Base-by-base conservation (phyloP, 2,113 vertebrate genomes). In the Mellivora capensis region DNA sequence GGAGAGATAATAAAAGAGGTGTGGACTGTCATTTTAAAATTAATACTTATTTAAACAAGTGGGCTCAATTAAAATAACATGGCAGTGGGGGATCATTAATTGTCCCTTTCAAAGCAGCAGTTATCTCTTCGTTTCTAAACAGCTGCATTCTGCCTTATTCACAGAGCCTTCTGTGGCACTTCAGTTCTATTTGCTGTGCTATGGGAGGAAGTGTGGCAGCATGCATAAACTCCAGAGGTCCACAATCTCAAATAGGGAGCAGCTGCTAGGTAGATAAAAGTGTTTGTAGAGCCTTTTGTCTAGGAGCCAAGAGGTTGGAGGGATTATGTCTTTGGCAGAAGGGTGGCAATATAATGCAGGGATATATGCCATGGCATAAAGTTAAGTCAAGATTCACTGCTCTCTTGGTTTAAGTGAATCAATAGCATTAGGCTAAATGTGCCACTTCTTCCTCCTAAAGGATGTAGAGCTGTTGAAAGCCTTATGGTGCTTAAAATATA, bases 251-350 rank as follows among this genome's bases (percentile, higher is more conserved):
- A 39, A 80, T 44, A 42, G 29, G 20, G 25, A 96, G 72, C 90
- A 97, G 84, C 90, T 98, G 93, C 76, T 69, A 15, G 34, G 27
- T 21, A 23, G 52, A 95, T 61, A 29, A 61, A 94, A 93, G 59
- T 64, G 87, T 95, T 88, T 94, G 81, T n/a, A 49, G 84, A 84
- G 49, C 34, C 34, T 81, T 95, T 80, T 72, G 79, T 87, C 49
- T 61, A 39, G 57, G 39, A 93, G 44, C 80, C 29, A 39, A 82
- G n/a, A 74, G 34, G 42, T n/a, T n/a, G 14, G 87, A 62, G 7
- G 59, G 69, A 94, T 91, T 87, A 54, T 37, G 31, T 71, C 81
- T 95, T 82, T 91, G 95, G 90, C 90, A 87, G n/a, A 88, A 93
- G 34, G 76, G 42, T 83, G 62, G 47, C 77, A 37, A 39, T 61